A percentile compares a stretch with the other conserved stretches of the same genome.
These are phyloP conservation scores for Microctonus hyperodae DNA, from an alignment of 2,888 invertebrate genomes.

Conservation along the genomic window DNA sequence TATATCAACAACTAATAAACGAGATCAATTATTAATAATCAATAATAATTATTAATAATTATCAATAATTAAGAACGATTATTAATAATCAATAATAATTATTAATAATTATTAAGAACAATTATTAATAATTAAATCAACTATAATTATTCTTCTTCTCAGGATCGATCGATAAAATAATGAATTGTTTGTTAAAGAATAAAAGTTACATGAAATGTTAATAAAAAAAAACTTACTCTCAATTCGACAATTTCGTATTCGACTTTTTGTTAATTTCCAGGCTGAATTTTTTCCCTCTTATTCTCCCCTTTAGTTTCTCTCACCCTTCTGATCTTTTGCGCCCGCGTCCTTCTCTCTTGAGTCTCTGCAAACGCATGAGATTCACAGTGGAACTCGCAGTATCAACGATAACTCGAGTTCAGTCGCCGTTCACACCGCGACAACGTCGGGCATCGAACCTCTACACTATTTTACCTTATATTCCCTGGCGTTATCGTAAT, in stretches of 20 bases:
- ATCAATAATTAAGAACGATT: no score
- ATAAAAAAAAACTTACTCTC: not conserved
- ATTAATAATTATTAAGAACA: no score
- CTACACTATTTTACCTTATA: not conserved
- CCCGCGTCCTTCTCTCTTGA: constrained; percentile 28
- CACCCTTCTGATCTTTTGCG: constrained; percentile 31
- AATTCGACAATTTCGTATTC: not conserved
- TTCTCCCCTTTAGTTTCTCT: constrained; percentile 38
- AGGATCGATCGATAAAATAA: not conserved
- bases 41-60: no score
- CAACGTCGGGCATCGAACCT: constrained; percentile 52
- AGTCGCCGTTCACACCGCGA: constrained; percentile 62
- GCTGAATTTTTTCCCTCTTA: constrained; percentile 36
- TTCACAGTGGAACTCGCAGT: constrained; percentile 53
- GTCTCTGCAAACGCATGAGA: constrained; percentile 39
- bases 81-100: no score
- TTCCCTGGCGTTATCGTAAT: not conserved
- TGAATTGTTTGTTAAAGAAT: not conserved
- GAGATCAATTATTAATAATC: no score
- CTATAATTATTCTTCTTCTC: no score
- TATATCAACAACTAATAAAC: no score
- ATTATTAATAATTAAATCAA: no score
- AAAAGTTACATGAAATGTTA: not conserved
- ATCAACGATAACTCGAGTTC: constrained; percentile 56
- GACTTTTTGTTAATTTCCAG: constrained; percentile 19